These are phyloP conservation scores for Turnix velox DNA, from an alignment of 2,113 vertebrate genomes.

Conservation along the genomic window DNA sequence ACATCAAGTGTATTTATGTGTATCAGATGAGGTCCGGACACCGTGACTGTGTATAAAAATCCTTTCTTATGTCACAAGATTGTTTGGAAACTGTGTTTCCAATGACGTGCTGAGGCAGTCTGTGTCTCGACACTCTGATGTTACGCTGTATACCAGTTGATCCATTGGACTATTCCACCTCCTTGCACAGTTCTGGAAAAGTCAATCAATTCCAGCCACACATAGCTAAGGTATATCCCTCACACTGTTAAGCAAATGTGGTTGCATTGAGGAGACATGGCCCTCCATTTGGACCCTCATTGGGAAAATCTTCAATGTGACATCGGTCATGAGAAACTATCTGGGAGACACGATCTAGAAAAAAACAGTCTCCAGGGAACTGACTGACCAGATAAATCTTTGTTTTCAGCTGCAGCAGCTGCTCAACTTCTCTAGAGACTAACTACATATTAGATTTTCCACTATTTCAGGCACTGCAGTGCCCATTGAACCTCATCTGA, in stretches of 20 bases:
- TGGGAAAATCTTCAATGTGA: neutral
- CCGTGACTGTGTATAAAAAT: neutral
- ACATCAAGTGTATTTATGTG: neutral
- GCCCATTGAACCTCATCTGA: neutral
- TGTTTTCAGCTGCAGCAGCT: neutral
- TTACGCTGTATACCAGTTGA: neutral
- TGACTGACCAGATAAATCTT: neutral
- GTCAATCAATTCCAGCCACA: neutral
- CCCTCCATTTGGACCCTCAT: neutral
- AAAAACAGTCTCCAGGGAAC: neutral
- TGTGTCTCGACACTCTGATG: rapidly evolving
- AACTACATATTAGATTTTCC: neutral
- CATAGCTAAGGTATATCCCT: neutral
- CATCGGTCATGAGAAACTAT: neutral
- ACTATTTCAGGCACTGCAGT: neutral
- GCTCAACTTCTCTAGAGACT: neutral
- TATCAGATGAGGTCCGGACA: neutral
- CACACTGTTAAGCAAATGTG: neutral
- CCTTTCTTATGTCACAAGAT: neutral
- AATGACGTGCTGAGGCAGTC: neutral
- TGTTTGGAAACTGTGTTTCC: neutral
- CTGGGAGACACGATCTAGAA: rapidly evolving
- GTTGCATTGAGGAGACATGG: neutral
- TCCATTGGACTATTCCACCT: rapidly evolving
- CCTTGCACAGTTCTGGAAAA: neutral